Evolutionary conservation across 1,140 invertebrate genomes (phyloP), one percentile per base, ranked within the genome.

Genomic region (Ladona fulva): DNA sequence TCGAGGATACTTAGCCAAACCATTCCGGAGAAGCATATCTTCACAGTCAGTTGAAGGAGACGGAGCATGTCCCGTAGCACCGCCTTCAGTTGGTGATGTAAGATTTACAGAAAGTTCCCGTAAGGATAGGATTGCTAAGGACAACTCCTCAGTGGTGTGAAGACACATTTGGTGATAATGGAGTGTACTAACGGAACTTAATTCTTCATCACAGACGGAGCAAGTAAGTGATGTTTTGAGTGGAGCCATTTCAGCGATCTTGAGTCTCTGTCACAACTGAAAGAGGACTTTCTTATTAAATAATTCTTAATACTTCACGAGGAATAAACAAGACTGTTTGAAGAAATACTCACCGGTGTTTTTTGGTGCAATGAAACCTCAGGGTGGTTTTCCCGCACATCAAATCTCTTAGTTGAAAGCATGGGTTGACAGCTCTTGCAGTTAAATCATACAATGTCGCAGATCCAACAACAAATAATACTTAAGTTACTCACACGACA

Each of bases 91-190:
- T 77, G 59, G 25, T 29, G 29, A 19, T 16, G 29, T 16, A 74
- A n/a, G 22, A 77, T 66, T 12, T 29, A 66, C 52, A 19, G 52
- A 24, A 73, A 78, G 76, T 22, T 77, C 79, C 25, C 59, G 74
- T 25, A 78, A 12, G 22, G 52, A 52, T 16, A 79, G 24, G 0
- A 79, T 24, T 12, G 79, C 79, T 42, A 79, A 75, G n/a, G 79
- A 79, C 25, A 79, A 74, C 42, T 79, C 79, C n/a, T 79, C 79
- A 19, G 79, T 76, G 14, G 77, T 79, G 66, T 79, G 79, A 42
- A 42, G 59, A n/a, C 79, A 78, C 77, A 79, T 79, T 25, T 79
- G 79, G 59, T 79, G 79, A 44, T 76, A 76, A 66, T 79, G 79
- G 11, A 79, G 74, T 22, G 24, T 52, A 12, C 29, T 42, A 14